Evolutionary conservation across 2,113 vertebrate genomes (phyloP), one percentile per base, ranked within the genome.

Genomic region (Sakesphorus luctuosus): DNA sequence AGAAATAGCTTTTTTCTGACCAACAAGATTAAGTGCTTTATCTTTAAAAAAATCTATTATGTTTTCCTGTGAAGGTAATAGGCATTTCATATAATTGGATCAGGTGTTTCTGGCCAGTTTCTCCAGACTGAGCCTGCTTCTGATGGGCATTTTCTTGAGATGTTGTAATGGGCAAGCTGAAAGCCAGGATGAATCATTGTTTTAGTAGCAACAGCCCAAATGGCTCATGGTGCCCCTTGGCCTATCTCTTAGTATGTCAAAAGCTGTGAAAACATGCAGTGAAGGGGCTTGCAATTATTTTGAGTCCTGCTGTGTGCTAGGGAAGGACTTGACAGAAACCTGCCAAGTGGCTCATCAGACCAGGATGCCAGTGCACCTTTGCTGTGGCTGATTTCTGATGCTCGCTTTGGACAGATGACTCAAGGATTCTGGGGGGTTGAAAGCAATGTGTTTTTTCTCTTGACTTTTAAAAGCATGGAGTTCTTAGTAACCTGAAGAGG

Each of bases 181-280:
- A 89, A 81, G 68, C 72, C 87, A 92, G 66, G 63, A 55, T 75
- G 84, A 94, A 84, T 89, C 56, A 71, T 67, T 78, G 46, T 67
- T 47, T 81, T 81, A 69, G 47, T 84, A 84, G 77, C 56, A 87
- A 81, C 56, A 68, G 81, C 29, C 66, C 7, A 85, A 84, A 82
- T 55, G 0, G 1, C 61, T 68, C 3, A 2, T 76, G 63, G 49
- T 10, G 10, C 71, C 65, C 83, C 71, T 94, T 91, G 47, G 52
- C 74, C 77, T 68, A 5, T 78, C 77, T 89, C 69, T 84, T 75
- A 56, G 35, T 72, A 13, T 75, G 84, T 79, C 84, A 84, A 87
- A 93, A 91, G 74, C 66, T 84, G 50, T 79, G 62, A 58, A 93
- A 87, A 46, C 8, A 25, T 3, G n/a, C 19, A 11, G 46, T 65